Conservation (phyloP, 2,797 vertebrate genomes). For the Smutsia temminckii region DNA sequence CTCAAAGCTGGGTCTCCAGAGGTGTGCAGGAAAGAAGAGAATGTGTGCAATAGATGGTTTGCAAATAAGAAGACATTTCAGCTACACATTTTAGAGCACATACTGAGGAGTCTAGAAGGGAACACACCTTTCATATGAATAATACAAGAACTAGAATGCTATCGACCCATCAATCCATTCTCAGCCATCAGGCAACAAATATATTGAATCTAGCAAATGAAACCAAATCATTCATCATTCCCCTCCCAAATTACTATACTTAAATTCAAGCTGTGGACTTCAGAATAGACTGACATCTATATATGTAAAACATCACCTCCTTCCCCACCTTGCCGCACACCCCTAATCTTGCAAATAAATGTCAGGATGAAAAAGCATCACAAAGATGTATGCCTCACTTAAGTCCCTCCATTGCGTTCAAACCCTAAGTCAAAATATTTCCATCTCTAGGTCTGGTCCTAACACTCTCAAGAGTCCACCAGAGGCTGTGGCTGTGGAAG, state of each 20-base stretch:
- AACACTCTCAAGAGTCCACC: neutral
- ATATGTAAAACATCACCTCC: neutral
- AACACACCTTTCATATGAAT: neutral
- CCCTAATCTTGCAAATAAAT: conserved; percentile 32
- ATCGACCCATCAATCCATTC: conserved; percentile 44
- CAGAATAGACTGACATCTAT: conserved; percentile 30
- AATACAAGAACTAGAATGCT: conserved; percentile 40
- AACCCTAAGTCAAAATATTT: neutral
- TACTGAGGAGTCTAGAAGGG: neutral
- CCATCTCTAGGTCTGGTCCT: neutral
- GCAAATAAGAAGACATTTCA: conserved; percentile 9
- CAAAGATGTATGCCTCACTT: neutral
- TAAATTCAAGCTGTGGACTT: conserved; percentile 61
- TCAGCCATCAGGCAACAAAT: conserved; percentile 49
- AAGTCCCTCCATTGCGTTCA: neutral
- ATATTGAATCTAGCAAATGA: conserved; percentile 55
- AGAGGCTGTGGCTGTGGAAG: neutral
- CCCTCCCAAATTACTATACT: conserved; percentile 37
- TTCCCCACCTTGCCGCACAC: neutral
- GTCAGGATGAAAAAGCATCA: neutral
- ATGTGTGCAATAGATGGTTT: neutral
- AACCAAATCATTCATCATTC: conserved; percentile 52
- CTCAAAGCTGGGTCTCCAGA: conserved; percentile 32
- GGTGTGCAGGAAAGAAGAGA: conserved; percentile 20
- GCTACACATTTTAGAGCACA: neutral